These are phyloP conservation scores for Plotosus lineatus DNA, from an alignment of 2,113 vertebrate genomes.

Conservation along the genomic window DNA sequence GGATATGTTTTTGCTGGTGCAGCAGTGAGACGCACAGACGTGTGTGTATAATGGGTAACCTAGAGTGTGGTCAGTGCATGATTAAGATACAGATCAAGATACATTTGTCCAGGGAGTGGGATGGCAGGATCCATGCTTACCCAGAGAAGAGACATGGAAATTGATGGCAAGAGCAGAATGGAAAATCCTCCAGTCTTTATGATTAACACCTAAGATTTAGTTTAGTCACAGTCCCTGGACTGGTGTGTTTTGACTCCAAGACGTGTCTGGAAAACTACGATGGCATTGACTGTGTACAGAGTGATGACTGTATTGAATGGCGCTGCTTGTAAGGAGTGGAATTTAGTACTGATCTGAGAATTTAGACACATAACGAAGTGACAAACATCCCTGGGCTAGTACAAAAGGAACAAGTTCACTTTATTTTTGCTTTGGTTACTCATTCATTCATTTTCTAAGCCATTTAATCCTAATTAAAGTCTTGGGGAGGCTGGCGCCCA, in stretches of 20 bases:
- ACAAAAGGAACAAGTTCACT: background rate
- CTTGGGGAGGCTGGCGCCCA: no score
- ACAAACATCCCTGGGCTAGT: background rate
- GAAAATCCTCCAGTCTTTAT: slow-evolving; percentile 26
- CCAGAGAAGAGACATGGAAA: slow-evolving; percentile 35
- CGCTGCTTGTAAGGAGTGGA: background rate
- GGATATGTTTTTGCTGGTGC: slow-evolving; percentile 14
- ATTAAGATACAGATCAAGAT: background rate
- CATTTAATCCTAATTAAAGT: no score
- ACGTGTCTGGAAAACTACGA: slow-evolving; percentile 17
- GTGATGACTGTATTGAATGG: slow-evolving; percentile 35
- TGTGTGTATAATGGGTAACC: background rate
- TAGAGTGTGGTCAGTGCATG: background rate
- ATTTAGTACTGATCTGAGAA: slow-evolving; percentile 11
- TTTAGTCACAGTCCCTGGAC: slow-evolving; percentile 26
- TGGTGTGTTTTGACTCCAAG: slow-evolving; percentile 21
- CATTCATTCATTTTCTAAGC: no score
- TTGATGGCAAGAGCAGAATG: slow-evolving; percentile 19
- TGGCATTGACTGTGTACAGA: slow-evolving; percentile 42
- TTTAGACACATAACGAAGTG: slow-evolving; percentile 1
- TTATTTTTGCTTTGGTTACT: background rate
- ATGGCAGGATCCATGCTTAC: slow-evolving; percentile 27
- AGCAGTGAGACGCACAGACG: slow-evolving; percentile 14
- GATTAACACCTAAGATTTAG: slow-evolving; percentile 41
- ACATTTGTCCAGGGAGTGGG: slow-evolving; percentile 10